Evolutionary conservation across 2,113 vertebrate genomes (phyloP), one percentile per base, ranked within the genome.

Genomic region (Calcarius ornatus): DNA sequence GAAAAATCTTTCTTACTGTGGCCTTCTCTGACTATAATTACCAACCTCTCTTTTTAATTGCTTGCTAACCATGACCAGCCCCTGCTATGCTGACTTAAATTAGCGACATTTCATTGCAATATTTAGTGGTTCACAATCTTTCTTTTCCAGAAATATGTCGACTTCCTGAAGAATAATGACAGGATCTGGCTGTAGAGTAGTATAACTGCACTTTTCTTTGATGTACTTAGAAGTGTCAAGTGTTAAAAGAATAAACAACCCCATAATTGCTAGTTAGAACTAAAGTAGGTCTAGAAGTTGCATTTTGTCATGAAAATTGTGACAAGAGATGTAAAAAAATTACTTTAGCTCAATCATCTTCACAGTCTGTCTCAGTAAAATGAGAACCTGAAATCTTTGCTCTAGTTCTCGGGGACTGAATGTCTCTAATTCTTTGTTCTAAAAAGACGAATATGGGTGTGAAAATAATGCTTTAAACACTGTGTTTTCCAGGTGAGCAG

Each of bases 231-330:
- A 83, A 90, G 37, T 94, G 94, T 86, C 93, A 78, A 40, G 43
- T 69, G 51, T 90, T 88, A 95, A 92, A 93, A 90, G 85, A 96
- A 88, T 83, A 96, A 95, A 96, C 82, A 96, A 93, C 72, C 22
- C 0, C 0, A 22, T 81, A 90, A 94, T 75, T 96, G 71, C 81
- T 59, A 93, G 71, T 40, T 66, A 90, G 81, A 90, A 56, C 64
- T 88, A 77, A 96, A 96, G 76, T 81, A 93, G 95, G 92, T 81
- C 88, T 93, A 59, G 35, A 94, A 96, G 80, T 90, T 93, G 64
- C 68, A 60, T 77, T 68, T 69, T 95, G 85, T 86, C 85, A 68
- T 61, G 64, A 75, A 96, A 94, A 95, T 48, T 92, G 51, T 95
- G 76, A 93, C 88, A 93, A 94, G 71, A 77, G 35, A 64, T 37